Conservation (phyloP, 2,888 invertebrate species). For the Ennomos erosarius region DNA sequence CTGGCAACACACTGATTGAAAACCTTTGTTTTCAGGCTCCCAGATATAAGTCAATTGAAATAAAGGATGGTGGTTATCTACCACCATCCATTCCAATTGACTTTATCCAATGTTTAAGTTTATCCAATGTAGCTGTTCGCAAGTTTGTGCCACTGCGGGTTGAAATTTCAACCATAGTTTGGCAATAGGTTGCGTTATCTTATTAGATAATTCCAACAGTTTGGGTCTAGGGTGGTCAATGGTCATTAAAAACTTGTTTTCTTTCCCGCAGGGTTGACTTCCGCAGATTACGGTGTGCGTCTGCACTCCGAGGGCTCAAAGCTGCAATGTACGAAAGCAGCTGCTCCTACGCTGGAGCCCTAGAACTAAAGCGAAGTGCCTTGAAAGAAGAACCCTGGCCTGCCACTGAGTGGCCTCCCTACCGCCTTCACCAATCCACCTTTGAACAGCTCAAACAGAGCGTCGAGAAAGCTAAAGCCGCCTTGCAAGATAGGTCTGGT, state of each 20-base stretch:
- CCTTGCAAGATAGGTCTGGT: conserved; percentile 89
- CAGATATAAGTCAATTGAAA: too few species aligned
- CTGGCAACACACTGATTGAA: too few species aligned
- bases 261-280: conserved; percentile 67
- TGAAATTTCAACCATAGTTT: too few species aligned
- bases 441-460: conserved; percentile 96
- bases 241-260: not conserved
- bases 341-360: conserved; percentile 94
- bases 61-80: too few species aligned
- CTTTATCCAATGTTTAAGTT: too few species aligned
- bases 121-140: too few species aligned
- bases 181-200: too few species aligned
- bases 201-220: too few species aligned
- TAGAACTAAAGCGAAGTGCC: conserved; percentile 90
- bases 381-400: conserved; percentile 85
- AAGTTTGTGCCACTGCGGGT: too few species aligned
- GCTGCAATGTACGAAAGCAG: conserved; percentile 96
- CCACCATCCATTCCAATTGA: too few species aligned
- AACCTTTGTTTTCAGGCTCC: too few species aligned
- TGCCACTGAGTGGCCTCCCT: conserved; percentile 89
- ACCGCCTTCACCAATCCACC: conserved; percentile 93
- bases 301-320: conserved; percentile 72
- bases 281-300: conserved; percentile 74
- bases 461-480: conserved; percentile 95
- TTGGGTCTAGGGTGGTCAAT: too few species aligned